Percentiles rank a stretch among this genome's conserved stretches.
Conservation (phyloP, 1,140 invertebrate species). For the Centruroides sculpturatus region DNA sequence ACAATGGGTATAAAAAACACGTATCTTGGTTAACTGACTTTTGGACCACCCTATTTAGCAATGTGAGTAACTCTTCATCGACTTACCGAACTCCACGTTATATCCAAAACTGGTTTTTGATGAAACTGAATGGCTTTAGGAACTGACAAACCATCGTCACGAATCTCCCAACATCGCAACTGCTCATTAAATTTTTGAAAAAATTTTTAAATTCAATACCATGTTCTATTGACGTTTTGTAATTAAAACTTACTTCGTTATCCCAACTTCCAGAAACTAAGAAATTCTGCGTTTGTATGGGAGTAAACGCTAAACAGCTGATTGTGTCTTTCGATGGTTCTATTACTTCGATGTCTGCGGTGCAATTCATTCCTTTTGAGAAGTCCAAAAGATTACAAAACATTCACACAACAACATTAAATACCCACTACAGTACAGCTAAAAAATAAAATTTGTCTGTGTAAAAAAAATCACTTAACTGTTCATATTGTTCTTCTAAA, state of each 20-base stretch:
- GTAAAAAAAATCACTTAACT: too few species aligned
- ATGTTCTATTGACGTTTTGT: too few species aligned
- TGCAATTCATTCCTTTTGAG: background rate
- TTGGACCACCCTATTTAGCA: too few species aligned
- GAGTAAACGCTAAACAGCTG: constrained; percentile 82
- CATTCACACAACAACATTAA: too few species aligned
- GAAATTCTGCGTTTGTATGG: constrained; percentile 73
- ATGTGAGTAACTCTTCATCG: too few species aligned
- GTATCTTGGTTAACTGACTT: too few species aligned
- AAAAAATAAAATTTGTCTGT: too few species aligned
- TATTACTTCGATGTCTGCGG: constrained; percentile 67
- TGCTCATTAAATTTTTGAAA: background rate
- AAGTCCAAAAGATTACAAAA: too few species aligned
- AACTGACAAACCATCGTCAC: constrained; percentile 74
- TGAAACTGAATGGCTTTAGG: constrained; percentile 96
- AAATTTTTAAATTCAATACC: too few species aligned
- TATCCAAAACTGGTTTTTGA: constrained; percentile 81
- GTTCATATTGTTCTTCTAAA: too few species aligned
- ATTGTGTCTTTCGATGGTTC: constrained; percentile 92
- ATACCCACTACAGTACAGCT: too few species aligned
- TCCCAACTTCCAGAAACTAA: constrained; percentile 94
- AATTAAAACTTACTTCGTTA: constrained; percentile 44
- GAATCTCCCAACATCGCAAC: constrained; percentile 85
- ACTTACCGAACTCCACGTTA: constrained; percentile 57
- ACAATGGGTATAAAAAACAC: constrained; percentile 12